Percentiles rank a stretch among this genome's conserved stretches.
phyloP scores from a whole-genome alignment of 2,113 vertebrate genomes.

The Rafetus swinhoei region DNA sequence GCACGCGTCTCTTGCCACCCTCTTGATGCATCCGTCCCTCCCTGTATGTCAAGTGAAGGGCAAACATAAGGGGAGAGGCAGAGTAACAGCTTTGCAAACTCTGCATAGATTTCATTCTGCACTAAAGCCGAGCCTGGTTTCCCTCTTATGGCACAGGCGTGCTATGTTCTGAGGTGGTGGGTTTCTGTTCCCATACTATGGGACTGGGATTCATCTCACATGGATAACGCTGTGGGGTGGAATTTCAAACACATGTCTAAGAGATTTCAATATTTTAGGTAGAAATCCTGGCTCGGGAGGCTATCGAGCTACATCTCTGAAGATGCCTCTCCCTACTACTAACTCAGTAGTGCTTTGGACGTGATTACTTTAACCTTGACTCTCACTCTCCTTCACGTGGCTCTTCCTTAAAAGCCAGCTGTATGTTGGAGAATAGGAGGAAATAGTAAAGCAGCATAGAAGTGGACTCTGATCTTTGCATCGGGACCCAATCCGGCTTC shows the following conservation, averaged over 20 bases:
- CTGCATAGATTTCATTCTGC: conserved; percentile 44
- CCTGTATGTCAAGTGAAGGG: conserved; percentile 85
- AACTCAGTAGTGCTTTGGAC: conserved; percentile 23
- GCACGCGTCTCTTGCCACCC: conserved; percentile 55
- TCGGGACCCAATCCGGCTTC: neutral
- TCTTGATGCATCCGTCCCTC: conserved; percentile 63
- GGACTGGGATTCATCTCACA: conserved; percentile 51
- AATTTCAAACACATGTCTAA: conserved; percentile 50
- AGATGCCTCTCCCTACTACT: neutral
- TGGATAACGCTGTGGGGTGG: conserved; percentile 58
- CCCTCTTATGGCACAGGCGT: conserved; percentile 1
- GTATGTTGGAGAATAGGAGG: conserved; percentile 13
- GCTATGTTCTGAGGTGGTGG: conserved; percentile 1
- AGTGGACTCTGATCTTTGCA: conserved; percentile 25
- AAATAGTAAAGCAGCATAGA: conserved; percentile 30
- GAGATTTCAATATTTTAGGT: conserved; percentile 37
- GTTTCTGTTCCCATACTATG: neutral
- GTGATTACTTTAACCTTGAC: conserved; percentile 82
- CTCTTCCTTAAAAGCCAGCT: conserved; percentile 69
- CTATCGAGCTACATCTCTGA: neutral
- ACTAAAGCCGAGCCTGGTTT: conserved; percentile 1
- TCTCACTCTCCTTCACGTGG: conserved; percentile 56
- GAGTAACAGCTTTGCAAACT: conserved; percentile 58
- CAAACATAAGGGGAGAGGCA: conserved; percentile 72
- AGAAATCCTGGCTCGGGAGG: conserved; percentile 28